Evolutionary conservation across 2,113 vertebrate species (phyloP).

Genomic region (Jaculus jaculus): DNA sequence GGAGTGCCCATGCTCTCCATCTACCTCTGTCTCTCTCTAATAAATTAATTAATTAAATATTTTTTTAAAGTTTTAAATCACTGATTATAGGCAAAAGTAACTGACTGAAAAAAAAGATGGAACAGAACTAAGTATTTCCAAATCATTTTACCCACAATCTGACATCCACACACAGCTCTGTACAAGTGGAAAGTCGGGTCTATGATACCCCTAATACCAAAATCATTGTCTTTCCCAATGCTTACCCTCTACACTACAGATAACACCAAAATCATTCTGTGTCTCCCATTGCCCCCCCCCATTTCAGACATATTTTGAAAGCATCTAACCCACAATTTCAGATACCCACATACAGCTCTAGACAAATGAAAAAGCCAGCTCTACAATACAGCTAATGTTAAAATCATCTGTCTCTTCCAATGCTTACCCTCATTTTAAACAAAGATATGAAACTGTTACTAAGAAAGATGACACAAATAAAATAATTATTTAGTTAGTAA

Average conservation of each 20-base stretch:
- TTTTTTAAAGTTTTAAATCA: background rate
- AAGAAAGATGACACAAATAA: conserved; percentile 4
- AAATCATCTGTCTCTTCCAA: background rate
- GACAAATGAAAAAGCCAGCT: background rate
- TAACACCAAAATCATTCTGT: too few species aligned
- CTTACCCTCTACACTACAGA: too few species aligned
- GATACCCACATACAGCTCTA: background rate
- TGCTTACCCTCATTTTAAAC: background rate
- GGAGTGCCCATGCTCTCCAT: too few species aligned
- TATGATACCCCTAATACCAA: background rate
- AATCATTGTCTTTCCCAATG: background rate
- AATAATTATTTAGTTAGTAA: background rate
- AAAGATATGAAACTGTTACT: conserved; percentile 2
- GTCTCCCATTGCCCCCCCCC: too few species aligned
- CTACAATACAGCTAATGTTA: background rate
- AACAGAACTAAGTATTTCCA: background rate
- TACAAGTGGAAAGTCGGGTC: background rate
- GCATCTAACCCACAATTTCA: background rate
- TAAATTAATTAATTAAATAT: too few species aligned
- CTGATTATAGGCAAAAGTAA: conserved; percentile 19
- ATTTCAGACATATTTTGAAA: background rate
- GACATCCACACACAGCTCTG: background rate
- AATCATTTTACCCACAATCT: background rate
- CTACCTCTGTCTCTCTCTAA: too few species aligned
- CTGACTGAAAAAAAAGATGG: background rate